Evolutionary conservation across 1,140 invertebrate species (phyloP), one percentile per base, ranked within the genome.

Genomic region (Sycophaga agraensis): DNA sequence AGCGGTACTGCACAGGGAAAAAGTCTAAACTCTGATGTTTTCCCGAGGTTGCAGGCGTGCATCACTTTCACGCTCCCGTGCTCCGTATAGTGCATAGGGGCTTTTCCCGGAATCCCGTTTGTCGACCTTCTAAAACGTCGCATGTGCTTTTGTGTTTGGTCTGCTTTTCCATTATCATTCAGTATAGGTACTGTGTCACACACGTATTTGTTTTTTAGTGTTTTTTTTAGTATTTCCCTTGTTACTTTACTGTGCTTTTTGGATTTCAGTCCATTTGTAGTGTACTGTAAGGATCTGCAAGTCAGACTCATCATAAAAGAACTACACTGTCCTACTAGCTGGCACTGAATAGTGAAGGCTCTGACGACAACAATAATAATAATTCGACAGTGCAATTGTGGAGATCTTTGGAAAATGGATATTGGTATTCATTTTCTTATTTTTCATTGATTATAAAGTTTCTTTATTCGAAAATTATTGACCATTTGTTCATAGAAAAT

Each of bases 371-470:
- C 26, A 53, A 19, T 42, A 31, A 17, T 42, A 28, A 39, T 40
- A 17, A 11, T 9, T 6, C 14, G 11, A 12, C 28, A 0, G 16
- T 35, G 48, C 28, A 59, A 28, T 17, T 46, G 49, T 53, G 58
- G 49, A 53, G 49, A 45, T 26, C 28, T 46, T 46, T 2, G 5
- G 26, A 60, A 60, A 43, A 60, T 60, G 58, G 49, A 60, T 46
- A 60, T 60, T 37, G 58, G 58, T 60, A 43, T 55, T 26, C n/a
- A 28, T 6, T 6, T 11, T 31, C 5, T 31, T 31, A 31, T 6
- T 31, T 16, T 42, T 43, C 12, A 40, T 40, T 53, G 2, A 19
- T 2, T 16, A 22, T 4, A 24, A 6, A 31, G 28, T 31, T 31
- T 31, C 11, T 31, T 31, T 31, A 6, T 31, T 31, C n/a, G n/a